Evolutionary conservation across 2,888 invertebrate genomes (phyloP).

Genomic region (Sinhomidia bicolor): DNA sequence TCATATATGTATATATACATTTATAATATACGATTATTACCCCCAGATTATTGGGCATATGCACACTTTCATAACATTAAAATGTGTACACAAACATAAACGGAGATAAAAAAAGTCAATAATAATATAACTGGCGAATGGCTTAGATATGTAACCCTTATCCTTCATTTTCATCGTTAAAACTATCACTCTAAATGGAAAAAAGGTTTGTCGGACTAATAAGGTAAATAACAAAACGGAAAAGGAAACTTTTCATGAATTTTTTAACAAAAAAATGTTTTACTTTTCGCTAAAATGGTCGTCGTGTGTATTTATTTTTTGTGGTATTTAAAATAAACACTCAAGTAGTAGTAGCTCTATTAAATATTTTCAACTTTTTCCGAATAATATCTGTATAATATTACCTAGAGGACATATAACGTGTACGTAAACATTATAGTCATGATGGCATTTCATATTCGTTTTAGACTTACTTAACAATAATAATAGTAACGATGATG

Average conservation of each 20-base stretch:
- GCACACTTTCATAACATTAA: conserved; percentile 28
- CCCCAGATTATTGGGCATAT: not conserved
- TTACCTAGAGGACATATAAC: too few relatives aligned
- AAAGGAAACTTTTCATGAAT: not conserved
- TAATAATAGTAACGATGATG: not conserved
- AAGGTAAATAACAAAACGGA: not conserved
- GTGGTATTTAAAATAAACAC: conserved; percentile 5
- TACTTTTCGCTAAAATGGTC: not conserved
- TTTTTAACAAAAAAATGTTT: not conserved
- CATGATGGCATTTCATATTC: too few relatives aligned
- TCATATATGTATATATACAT: too few relatives aligned
- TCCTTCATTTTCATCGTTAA: conserved; percentile 14
- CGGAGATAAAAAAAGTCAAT: conserved; percentile 32
- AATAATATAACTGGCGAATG: conserved; percentile 13
- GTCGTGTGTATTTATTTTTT: not conserved
- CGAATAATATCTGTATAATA: not conserved
- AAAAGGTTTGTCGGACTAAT: not conserved
- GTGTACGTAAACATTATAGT: too few relatives aligned
- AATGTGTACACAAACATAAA: conserved; percentile 19
- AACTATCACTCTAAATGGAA: conserved; percentile 28
- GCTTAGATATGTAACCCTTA: not conserved
- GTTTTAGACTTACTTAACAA: too few relatives aligned
- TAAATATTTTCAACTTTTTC: not conserved
- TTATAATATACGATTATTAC: conserved; percentile 40
- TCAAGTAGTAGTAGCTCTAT: not conserved